These are phyloP conservation scores for Olivierus martensii DNA, from an alignment of 1,140 invertebrate genomes.

Conservation along the genomic window DNA sequence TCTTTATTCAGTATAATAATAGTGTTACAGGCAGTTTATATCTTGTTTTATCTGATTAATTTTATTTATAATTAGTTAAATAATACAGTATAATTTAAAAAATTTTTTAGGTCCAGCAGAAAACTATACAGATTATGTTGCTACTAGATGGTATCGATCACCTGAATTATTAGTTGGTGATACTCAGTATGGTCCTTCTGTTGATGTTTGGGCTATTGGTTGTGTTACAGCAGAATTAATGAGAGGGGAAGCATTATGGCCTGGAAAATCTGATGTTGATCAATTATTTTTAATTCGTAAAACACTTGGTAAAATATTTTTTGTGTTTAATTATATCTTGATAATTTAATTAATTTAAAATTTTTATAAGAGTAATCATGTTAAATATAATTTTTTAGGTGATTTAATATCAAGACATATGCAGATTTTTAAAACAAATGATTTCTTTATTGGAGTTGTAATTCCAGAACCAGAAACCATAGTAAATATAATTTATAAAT, in stretches of 20 bases:
- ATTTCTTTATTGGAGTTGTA: slow-evolving; percentile 74
- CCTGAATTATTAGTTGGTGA: slow-evolving; percentile 95
- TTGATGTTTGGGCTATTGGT: slow-evolving; percentile 94
- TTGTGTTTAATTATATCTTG: not conserved
- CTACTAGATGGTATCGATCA: slow-evolving; percentile 94
- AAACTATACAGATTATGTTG: slow-evolving; percentile 98
- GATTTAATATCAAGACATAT: slow-evolving; percentile 87
- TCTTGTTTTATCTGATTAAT: too few species aligned
- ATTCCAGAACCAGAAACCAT: slow-evolving; percentile 65
- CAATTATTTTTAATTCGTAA: slow-evolving; percentile 90
- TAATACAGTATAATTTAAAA: too few species aligned
- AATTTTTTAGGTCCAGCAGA: slow-evolving; percentile 69
- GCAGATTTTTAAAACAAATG: slow-evolving; percentile 87
- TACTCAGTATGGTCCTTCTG: slow-evolving; percentile 89
- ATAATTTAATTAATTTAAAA: too few species aligned
- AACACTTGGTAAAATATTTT: slow-evolving; percentile 42
- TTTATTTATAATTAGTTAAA: too few species aligned
- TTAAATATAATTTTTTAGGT: slow-evolving; percentile 35
- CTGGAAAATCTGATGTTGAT: slow-evolving; percentile 95
- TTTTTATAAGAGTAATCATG: too few species aligned
- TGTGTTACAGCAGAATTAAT: slow-evolving; percentile 94
- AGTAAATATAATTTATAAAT: slow-evolving; percentile 21
- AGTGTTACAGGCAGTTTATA: too few species aligned
- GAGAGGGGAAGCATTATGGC: slow-evolving; percentile 90
- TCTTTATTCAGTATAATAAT: too few species aligned